Evolutionary conservation across 2,888 invertebrate species (phyloP).

Genomic region (Heliconius ethilla): DNA sequence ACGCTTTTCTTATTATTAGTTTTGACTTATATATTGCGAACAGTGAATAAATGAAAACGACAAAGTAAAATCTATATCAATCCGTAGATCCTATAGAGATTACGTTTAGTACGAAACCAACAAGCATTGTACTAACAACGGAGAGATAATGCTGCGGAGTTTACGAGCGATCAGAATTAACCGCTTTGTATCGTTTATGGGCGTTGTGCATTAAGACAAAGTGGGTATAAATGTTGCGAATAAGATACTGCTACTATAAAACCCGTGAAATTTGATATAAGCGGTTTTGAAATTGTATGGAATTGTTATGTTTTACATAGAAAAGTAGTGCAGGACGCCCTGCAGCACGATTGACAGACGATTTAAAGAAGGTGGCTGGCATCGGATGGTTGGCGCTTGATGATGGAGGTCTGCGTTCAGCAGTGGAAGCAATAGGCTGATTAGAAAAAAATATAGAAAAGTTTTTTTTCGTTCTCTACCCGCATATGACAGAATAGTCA

Average conservation of each 20-base stretch:
- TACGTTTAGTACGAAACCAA: not conserved
- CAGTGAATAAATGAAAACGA: too few relatives aligned
- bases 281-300: not conserved
- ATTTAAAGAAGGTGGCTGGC: too few relatives aligned
- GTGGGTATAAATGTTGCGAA: slow-evolving; percentile 14
- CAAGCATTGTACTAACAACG: slow-evolving; percentile 2
- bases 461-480: too few relatives aligned
- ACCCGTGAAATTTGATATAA: not conserved
- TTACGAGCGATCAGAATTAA: slow-evolving; percentile 41
- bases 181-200: slow-evolving; percentile 28
- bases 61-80: not conserved
- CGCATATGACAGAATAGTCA: too few relatives aligned
- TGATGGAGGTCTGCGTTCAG: too few relatives aligned
- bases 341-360: too few relatives aligned
- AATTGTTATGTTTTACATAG: not conserved
- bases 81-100: not conserved
- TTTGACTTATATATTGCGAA: too few relatives aligned
- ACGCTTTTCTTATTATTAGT: too few relatives aligned
- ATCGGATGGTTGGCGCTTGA: too few relatives aligned
- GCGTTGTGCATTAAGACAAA: slow-evolving; percentile 21
- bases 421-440: too few relatives aligned
- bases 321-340: too few relatives aligned
- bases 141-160: slow-evolving; percentile 24
- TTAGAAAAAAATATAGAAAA: too few relatives aligned
- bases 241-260: not conserved